A percentile compares a stretch with the other conserved stretches of the same genome.
These are phyloP conservation scores for Rhyacophila evoluta DNA, from an alignment of 2,888 invertebrate genomes.

Conservation along the genomic window DNA sequence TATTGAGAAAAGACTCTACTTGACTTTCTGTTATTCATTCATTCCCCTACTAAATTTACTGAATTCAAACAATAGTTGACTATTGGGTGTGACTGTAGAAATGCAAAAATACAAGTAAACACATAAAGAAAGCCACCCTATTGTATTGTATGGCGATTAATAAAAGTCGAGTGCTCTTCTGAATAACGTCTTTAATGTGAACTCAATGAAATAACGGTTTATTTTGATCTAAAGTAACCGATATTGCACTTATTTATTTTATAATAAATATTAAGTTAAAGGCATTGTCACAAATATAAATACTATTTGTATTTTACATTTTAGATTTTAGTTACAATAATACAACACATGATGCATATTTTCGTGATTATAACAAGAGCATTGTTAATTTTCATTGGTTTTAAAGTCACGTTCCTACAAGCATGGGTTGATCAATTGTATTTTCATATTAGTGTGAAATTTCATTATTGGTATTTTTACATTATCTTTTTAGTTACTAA, in stretches of 20 bases:
- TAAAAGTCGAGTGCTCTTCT: constrained; percentile 18
- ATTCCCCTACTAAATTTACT: background rate
- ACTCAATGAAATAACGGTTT: constrained; percentile 22
- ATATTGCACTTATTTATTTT: constrained; percentile 14
- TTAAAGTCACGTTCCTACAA: too few relatives aligned
- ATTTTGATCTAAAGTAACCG: background rate
- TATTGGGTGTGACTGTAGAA: constrained; percentile 24
- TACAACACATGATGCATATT: too few relatives aligned
- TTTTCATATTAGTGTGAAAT: too few relatives aligned
- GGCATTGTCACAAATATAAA: too few relatives aligned
- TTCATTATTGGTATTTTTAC: too few relatives aligned
- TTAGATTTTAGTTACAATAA: background rate
- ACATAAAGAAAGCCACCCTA: constrained; percentile 13
- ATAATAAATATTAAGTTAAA: background rate
- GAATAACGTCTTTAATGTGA: constrained; percentile 10
- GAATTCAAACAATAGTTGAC: constrained; percentile 22
- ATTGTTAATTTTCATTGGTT: too few relatives aligned
- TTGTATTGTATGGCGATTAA: constrained; percentile 15
- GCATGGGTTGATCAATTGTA: too few relatives aligned
- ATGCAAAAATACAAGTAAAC: constrained; percentile 24
- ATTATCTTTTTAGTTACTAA: too few relatives aligned
- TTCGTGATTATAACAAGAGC: too few relatives aligned
- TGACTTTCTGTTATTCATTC: background rate
- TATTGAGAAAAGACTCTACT: constrained; percentile 1
- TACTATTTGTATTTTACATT: background rate